Percentiles rank a stretch among this genome's conserved stretches.
Evolutionary conservation across 2,888 invertebrate genomes (phyloP).

Genomic region (Cataglyphis rosenhaueri): DNA sequence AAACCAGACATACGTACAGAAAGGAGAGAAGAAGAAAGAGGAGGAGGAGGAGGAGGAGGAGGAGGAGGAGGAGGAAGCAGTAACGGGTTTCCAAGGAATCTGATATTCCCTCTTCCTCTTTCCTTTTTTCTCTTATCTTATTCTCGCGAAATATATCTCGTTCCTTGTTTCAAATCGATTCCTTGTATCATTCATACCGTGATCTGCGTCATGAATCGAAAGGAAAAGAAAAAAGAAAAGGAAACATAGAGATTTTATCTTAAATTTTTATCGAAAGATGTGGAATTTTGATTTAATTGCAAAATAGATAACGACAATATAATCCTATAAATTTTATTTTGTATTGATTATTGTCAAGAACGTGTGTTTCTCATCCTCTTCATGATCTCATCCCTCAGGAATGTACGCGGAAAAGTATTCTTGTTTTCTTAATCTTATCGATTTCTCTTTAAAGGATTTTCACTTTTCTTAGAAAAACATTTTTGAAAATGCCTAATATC

Average conservation of each 20-base stretch:
- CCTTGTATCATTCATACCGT: background rate
- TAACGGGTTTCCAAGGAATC: constrained; percentile 50
- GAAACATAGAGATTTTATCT: constrained; percentile 47
- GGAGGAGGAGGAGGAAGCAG: background rate
- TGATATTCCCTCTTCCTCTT: constrained; percentile 30
- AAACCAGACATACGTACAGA: constrained; percentile 27
- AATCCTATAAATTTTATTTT: constrained; percentile 59
- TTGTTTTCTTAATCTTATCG: constrained; percentile 62
- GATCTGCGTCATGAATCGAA: background rate
- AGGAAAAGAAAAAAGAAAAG: constrained; percentile 20
- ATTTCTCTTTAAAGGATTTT: constrained; percentile 63
- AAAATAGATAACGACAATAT: background rate
- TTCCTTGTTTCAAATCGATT: constrained; percentile 11
- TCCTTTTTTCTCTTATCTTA: constrained; percentile 12
- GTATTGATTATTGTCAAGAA: constrained; percentile 51
- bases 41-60: constrained; percentile 36
- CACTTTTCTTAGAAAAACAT: background rate
- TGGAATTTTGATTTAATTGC: background rate
- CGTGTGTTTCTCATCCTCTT: constrained; percentile 39
- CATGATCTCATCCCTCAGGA: constrained; percentile 66
- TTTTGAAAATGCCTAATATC: background rate
- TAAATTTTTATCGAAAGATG: background rate
- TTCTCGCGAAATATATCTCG: constrained; percentile 27
- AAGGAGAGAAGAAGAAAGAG: constrained; percentile 54
- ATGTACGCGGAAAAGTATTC: constrained; percentile 59